Conservation (phyloP, 1,140 invertebrate genomes). For the Eubasilissa regina region DNA sequence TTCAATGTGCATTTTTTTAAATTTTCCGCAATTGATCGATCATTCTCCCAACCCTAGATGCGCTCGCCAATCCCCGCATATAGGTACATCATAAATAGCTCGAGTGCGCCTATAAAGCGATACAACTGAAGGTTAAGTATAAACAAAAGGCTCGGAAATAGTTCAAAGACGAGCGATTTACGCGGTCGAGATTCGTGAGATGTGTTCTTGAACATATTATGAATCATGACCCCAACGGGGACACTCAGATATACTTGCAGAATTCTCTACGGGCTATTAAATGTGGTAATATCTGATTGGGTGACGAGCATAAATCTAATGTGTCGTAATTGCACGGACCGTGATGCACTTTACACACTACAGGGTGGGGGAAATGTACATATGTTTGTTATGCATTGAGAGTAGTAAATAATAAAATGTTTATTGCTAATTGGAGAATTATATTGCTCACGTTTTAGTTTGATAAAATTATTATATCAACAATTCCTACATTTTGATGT, state of each 20-base stretch:
- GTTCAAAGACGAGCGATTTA: slow-evolving; percentile 25
- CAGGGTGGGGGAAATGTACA: too few relatives aligned
- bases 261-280: slow-evolving; percentile 7
- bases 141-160: slow-evolving; percentile 28
- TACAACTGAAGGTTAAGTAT: slow-evolving; percentile 15
- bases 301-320: slow-evolving; percentile 30
- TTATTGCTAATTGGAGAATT: too few relatives aligned
- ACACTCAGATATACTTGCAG: too few relatives aligned
- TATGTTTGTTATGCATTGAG: too few relatives aligned
- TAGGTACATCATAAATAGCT: background rate
- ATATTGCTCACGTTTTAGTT: too few relatives aligned
- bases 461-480: too few relatives aligned
- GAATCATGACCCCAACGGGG: background rate
- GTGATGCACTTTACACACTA: background rate
- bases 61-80: background rate
- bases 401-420: too few relatives aligned
- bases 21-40: too few relatives aligned
- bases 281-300: slow-evolving; percentile 16
- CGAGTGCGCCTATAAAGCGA: slow-evolving; percentile 19
- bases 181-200: background rate
- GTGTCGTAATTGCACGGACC: slow-evolving; percentile 8
- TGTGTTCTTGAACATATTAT: background rate
- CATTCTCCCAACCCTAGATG: too few relatives aligned
- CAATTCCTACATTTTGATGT: too few relatives aligned
- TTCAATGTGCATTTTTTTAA: too few relatives aligned